phyloP scores from a whole-genome alignment of 37 sponge, comb jelly and placozoan genomes.

The Chondrosia reniformis region DNA sequence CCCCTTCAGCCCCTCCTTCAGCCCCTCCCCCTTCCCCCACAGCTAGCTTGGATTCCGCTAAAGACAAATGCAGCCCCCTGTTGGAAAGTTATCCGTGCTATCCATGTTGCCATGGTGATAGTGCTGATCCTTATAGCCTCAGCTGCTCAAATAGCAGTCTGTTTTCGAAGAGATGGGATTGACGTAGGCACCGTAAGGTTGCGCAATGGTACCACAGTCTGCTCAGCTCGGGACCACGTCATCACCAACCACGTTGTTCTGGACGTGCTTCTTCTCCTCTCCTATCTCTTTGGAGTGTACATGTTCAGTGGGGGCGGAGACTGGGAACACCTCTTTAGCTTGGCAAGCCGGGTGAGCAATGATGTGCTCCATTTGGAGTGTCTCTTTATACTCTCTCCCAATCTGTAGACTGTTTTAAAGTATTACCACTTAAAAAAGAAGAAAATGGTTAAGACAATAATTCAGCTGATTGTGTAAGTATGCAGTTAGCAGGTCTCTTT shows the following conservation, averaged over 20 bases:
- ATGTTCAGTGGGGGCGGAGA: slow-evolving; percentile 51
- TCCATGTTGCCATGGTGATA: slow-evolving; percentile 13
- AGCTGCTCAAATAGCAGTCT: slow-evolving; percentile 48
- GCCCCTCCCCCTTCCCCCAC: not conserved
- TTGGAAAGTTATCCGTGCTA: not conserved
- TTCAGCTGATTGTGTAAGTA: not conserved
- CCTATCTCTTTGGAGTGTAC: slow-evolving; percentile 60
- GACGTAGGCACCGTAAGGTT: not conserved
- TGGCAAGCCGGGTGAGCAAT: slow-evolving; percentile 40
- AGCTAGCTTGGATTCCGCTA: slow-evolving; percentile 47
- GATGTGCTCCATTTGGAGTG: not conserved
- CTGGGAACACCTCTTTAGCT: slow-evolving; percentile 55
- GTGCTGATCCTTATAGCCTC: slow-evolving; percentile 30
- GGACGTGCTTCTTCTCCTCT: slow-evolving; percentile 37
- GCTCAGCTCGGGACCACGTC: slow-evolving; percentile 8
- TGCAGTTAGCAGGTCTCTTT: too few relatives aligned
- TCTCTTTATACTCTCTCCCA: slow-evolving; percentile 4
- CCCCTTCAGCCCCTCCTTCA: not conserved
- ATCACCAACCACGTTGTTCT: slow-evolving; percentile 32
- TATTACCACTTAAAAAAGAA: not conserved
- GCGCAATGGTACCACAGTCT: not conserved
- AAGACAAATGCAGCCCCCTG: not conserved
- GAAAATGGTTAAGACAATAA: not conserved
- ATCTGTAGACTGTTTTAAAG: slow-evolving; percentile 13
- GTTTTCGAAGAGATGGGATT: not conserved